A percentile compares a stretch with the other conserved stretches of the same genome.
phyloP scores from a whole-genome alignment of 2,888 invertebrate species.

The Salpingus planirostris region DNA sequence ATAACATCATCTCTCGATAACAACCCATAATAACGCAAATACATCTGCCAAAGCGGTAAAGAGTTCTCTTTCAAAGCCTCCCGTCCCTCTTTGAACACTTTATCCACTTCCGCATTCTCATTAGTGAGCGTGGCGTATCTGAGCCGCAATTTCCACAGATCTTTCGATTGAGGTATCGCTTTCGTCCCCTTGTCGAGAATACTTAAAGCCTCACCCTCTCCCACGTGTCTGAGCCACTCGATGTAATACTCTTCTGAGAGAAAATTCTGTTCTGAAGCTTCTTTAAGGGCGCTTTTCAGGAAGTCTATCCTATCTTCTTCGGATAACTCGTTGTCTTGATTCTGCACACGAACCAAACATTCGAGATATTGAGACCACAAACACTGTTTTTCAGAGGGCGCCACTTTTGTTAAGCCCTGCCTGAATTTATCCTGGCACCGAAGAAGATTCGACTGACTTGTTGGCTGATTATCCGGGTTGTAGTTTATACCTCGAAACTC shows the following conservation, averaged over 20 bases:
- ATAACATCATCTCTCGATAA: slow-evolving; percentile 34
- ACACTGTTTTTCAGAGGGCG: slow-evolving; percentile 14
- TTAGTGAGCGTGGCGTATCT: slow-evolving; percentile 41
- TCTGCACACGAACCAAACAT: slow-evolving; percentile 46
- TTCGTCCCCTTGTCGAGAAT: slow-evolving; percentile 35
- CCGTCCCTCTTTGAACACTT: slow-evolving; percentile 32
- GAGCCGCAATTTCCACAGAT: slow-evolving; percentile 47
- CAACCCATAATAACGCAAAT: slow-evolving; percentile 33
- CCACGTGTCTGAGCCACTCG: slow-evolving; percentile 29
- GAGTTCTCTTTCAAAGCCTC: slow-evolving; percentile 36
- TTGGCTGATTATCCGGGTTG: slow-evolving; percentile 6
- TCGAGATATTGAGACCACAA: slow-evolving; percentile 43
- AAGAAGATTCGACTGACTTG: neutral
- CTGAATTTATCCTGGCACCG: slow-evolving; percentile 23
- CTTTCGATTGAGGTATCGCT: slow-evolving; percentile 39
- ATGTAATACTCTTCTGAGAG: slow-evolving; percentile 30
- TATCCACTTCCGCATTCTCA: slow-evolving; percentile 33
- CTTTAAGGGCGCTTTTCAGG: slow-evolving; percentile 42
- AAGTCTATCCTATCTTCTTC: slow-evolving; percentile 41
- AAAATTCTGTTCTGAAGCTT: slow-evolving; percentile 23
- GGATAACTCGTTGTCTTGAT: slow-evolving; percentile 39
- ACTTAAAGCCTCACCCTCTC: slow-evolving; percentile 14
- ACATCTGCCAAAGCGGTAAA: slow-evolving; percentile 42
- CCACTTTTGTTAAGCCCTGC: slow-evolving; percentile 25
- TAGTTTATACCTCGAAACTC: slow-evolving; percentile 33